Percentiles rank a stretch among this genome's conserved stretches.
Evolutionary conservation across 2,113 vertebrate species (phyloP).

Genomic region (Ochotona curzoniae): DNA sequence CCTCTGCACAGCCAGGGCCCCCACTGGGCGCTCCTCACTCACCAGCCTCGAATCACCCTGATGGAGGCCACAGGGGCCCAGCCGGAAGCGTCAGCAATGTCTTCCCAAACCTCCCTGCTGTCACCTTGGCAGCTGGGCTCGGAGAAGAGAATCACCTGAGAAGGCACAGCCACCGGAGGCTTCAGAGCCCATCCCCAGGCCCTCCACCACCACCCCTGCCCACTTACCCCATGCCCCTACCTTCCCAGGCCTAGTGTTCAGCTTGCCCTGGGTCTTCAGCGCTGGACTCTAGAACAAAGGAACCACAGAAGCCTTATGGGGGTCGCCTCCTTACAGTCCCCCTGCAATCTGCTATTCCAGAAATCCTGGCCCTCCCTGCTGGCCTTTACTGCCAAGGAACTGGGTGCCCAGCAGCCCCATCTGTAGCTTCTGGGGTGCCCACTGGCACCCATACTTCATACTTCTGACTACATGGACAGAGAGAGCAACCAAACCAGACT

Average conservation of each 20-base stretch:
- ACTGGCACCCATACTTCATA: background rate
- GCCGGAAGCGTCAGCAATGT: constrained; percentile 87
- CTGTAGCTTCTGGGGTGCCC: background rate
- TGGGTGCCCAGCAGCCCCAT: background rate
- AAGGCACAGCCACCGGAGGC: background rate
- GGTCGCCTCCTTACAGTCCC: background rate
- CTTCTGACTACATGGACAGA: background rate
- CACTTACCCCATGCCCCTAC: constrained; percentile 79
- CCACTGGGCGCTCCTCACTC: constrained; percentile 52
- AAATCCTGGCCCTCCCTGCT: too few species aligned
- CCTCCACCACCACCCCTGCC: too few species aligned
- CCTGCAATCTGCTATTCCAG: background rate
- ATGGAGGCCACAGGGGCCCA: constrained; percentile 93
- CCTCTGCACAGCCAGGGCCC: background rate
- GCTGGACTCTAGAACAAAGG: constrained; percentile 77
- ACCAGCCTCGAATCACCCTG: constrained; percentile 95
- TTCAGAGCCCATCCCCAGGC: background rate
- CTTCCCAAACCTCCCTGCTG: constrained; percentile 89
- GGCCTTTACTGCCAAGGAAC: background rate
- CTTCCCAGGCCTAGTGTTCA: constrained; percentile 96
- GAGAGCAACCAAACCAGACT: background rate
- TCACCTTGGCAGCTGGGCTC: constrained; percentile 88
- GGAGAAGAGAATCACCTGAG: constrained; percentile 93
- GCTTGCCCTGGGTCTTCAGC: constrained; percentile 89
- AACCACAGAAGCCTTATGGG: background rate